A percentile compares a stretch with the other conserved stretches of the same genome.
Evolutionary conservation across 2,113 vertebrate species (phyloP).

Genomic region (Etheostoma cragini): DNA sequence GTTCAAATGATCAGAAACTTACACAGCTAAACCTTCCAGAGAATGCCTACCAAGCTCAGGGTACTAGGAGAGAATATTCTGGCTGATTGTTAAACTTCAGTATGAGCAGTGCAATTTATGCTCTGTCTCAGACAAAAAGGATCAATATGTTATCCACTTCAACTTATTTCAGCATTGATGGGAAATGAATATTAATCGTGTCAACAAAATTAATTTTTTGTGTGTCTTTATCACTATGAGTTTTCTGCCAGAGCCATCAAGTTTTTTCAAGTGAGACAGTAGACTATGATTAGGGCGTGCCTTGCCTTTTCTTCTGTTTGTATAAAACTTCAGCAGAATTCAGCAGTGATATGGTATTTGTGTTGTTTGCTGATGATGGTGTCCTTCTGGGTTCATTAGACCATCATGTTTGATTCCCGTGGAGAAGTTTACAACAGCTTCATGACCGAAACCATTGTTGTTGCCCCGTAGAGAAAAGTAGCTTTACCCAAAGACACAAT

Average conservation of each 20-base stretch:
- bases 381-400: slow-evolving; percentile 18
- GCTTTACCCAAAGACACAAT: not conserved
- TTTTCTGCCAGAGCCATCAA: slow-evolving; percentile 7
- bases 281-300: not conserved
- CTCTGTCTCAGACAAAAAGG: not conserved
- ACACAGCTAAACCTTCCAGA: slow-evolving; percentile 20
- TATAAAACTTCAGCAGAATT: not conserved
- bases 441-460: not conserved
- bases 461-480: not conserved
- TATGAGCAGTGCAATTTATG: not conserved
- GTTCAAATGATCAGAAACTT: slow-evolving; percentile 32
- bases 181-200: not conserved
- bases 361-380: slow-evolving; percentile 43
- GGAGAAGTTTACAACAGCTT: not conserved
- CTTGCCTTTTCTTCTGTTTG: slow-evolving; percentile 27
- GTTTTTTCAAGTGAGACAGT: slow-evolving; percentile 4
- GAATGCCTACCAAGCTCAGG: slow-evolving; percentile 9
- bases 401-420: not conserved
- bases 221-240: not conserved
- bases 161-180: slow-evolving; percentile 1
- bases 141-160: not conserved
- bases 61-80: not conserved
- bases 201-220: not conserved
- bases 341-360: slow-evolving; percentile 23
- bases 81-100: slow-evolving; percentile 14